Conservation (phyloP, 92 coral and sea anemone genomes). For the Paramuricea clavata region DNA sequence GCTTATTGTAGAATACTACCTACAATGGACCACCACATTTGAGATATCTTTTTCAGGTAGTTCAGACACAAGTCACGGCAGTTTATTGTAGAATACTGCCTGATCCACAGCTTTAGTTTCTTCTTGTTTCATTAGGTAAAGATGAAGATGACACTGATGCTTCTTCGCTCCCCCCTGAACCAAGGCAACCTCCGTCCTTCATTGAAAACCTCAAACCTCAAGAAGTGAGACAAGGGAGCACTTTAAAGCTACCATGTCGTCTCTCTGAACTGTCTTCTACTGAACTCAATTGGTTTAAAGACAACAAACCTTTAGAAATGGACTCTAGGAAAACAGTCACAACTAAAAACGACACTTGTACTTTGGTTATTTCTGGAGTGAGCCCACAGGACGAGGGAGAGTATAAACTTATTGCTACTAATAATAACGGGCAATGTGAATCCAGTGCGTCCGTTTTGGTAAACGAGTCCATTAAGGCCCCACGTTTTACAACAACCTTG, state of each 20-base stretch:
- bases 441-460: slow-evolving; percentile 77
- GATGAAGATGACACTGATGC: slow-evolving; percentile 7
- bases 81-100: no score
- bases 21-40: no score
- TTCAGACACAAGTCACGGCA: not conserved
- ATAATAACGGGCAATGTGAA: slow-evolving; percentile 79
- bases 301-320: slow-evolving; percentile 77
- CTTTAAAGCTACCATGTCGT: slow-evolving; percentile 83
- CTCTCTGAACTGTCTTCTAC: slow-evolving; percentile 72
- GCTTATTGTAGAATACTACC: no score
- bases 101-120: no score
- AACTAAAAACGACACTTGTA: slow-evolving; percentile 77
- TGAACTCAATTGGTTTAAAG: slow-evolving; percentile 85
- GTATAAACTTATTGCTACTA: slow-evolving; percentile 82
- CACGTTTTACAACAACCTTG: slow-evolving; percentile 85
- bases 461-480: slow-evolving; percentile 74
- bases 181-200: slow-evolving; percentile 77
- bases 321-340: slow-evolving; percentile 75
- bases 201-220: slow-evolving; percentile 83
- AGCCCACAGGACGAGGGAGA: slow-evolving; percentile 90
- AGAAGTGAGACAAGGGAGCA: slow-evolving; percentile 89
- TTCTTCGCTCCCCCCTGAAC: slow-evolving; percentile 53
- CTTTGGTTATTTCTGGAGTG: slow-evolving; percentile 76
- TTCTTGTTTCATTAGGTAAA: slow-evolving; percentile 4
- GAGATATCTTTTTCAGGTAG: not conserved